A percentile compares a stretch with the other conserved stretches of the same genome.
Conservation (phyloP, 2,797 vertebrate genomes). For the Valencia hispanica region DNA sequence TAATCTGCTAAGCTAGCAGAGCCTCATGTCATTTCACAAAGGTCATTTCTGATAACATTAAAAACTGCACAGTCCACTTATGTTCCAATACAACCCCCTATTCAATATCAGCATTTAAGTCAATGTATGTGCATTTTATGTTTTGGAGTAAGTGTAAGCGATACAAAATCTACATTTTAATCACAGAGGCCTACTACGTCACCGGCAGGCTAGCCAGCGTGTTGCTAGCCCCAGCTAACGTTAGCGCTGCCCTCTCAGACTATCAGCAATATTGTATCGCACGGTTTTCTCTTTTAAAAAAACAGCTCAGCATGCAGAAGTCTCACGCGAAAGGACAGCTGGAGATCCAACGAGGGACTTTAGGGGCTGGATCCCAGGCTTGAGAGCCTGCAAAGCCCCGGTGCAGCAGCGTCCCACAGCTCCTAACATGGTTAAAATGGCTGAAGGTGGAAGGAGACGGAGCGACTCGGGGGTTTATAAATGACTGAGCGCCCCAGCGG, state of each 20-base stretch:
- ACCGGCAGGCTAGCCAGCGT: slow-evolving; percentile 38
- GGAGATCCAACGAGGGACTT: slow-evolving; percentile 80
- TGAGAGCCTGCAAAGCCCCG: slow-evolving; percentile 80
- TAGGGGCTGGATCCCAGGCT: slow-evolving; percentile 79
- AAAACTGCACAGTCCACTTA: not conserved
- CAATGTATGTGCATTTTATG: rapidly evolving
- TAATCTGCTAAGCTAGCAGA: slow-evolving; percentile 33
- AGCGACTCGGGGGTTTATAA: slow-evolving; percentile 69
- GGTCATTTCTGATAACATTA: slow-evolving; percentile 75
- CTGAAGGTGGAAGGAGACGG: slow-evolving; percentile 85
- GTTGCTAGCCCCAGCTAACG: slow-evolving; percentile 53
- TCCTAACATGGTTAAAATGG: slow-evolving; percentile 85
- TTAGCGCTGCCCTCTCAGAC: slow-evolving; percentile 42
- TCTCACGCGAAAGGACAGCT: slow-evolving; percentile 82
- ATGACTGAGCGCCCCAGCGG: slow-evolving; percentile 3
- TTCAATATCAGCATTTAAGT: rapidly evolving
- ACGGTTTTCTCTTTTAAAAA: not conserved
- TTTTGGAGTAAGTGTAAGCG: rapidly evolving
- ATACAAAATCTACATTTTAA: not conserved
- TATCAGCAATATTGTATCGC: not conserved
- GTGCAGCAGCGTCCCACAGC: slow-evolving; percentile 84
- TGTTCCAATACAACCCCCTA: rapidly evolving
- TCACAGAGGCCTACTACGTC: slow-evolving; percentile 62
- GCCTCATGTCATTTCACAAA: slow-evolving; percentile 79
- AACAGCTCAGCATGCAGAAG: not conserved